Evolutionary conservation across 2,113 vertebrate species (phyloP).

Genomic region (Apteryx mantelli): DNA sequence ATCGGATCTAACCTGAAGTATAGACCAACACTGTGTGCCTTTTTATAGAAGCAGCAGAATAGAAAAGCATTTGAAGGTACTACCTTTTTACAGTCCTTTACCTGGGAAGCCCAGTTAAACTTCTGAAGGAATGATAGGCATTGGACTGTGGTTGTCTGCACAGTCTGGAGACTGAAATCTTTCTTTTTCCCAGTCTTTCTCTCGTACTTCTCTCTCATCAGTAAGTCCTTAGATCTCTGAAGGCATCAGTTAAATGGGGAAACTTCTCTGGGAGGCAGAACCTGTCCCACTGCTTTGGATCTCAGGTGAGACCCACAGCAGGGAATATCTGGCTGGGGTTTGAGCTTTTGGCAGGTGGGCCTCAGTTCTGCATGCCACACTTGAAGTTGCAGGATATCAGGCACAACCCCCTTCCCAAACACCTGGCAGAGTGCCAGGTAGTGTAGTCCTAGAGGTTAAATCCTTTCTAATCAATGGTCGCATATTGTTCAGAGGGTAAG

Average conservation of each 20-base stretch:
- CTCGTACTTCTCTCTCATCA: conserved; percentile 1
- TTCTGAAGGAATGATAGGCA: conserved; percentile 30
- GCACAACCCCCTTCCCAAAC: not conserved
- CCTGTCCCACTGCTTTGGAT: not conserved
- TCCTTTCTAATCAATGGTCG: not conserved
- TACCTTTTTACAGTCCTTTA: conserved; percentile 10
- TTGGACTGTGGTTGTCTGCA: conserved; percentile 6
- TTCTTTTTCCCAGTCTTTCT: not conserved
- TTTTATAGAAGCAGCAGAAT: not conserved
- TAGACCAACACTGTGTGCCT: not conserved
- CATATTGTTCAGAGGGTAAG: not conserved
- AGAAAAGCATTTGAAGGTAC: conserved; percentile 39
- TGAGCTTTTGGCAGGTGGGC: not conserved
- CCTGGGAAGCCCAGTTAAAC: not conserved
- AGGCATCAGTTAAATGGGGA: not conserved
- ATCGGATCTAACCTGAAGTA: not conserved
- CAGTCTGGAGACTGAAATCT: conserved; percentile 24
- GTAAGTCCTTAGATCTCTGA: conserved; percentile 1
- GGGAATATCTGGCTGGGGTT: not conserved
- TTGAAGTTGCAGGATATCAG: not conserved
- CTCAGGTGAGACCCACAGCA: not conserved
- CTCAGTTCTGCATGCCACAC: not conserved
- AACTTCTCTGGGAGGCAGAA: not conserved
- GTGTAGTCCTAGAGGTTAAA: not conserved
- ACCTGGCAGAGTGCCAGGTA: not conserved